A percentile compares a stretch with the other conserved stretches of the same genome.
These are phyloP conservation scores for Ursus arctos DNA, from an alignment of 2,113 vertebrate genomes.

Conservation along the genomic window DNA sequence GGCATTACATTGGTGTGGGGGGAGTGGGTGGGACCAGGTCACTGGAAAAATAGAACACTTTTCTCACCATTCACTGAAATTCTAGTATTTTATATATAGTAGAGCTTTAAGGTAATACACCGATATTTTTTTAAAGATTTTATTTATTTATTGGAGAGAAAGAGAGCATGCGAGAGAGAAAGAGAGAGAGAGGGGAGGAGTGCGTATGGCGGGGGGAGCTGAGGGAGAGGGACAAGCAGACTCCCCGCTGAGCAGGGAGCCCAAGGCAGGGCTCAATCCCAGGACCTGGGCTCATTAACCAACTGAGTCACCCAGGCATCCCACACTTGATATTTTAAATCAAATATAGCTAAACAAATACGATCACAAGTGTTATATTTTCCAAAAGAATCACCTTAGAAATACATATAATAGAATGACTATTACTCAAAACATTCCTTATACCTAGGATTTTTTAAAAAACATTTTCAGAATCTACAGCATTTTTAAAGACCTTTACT, in stretches of 20 bases:
- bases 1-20: not conserved
- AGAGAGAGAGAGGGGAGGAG: not conserved
- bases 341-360: constrained; percentile 7
- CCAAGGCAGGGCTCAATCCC: not conserved
- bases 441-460: not conserved
- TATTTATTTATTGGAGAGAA: not conserved
- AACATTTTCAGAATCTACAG: not conserved
- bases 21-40: not conserved
- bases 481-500: constrained; percentile 89
- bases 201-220: not conserved
- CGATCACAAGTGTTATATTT: not conserved
- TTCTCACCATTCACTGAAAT: not conserved
- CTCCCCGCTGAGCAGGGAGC: not conserved
- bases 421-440: not conserved
- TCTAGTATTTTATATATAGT: not conserved
- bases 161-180: not conserved
- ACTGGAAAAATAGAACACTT: not conserved
- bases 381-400: not conserved
- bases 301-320: not conserved
- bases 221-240: not conserved
- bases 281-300: not conserved
- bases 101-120: not conserved
- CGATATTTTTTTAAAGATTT: not conserved
- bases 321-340: not conserved
- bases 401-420: not conserved